Evolutionary conservation across 92 coral and sea anemone genomes (phyloP), one percentile per base, ranked within the genome.

Genomic region (Epizoanthus illoricatus): DNA sequence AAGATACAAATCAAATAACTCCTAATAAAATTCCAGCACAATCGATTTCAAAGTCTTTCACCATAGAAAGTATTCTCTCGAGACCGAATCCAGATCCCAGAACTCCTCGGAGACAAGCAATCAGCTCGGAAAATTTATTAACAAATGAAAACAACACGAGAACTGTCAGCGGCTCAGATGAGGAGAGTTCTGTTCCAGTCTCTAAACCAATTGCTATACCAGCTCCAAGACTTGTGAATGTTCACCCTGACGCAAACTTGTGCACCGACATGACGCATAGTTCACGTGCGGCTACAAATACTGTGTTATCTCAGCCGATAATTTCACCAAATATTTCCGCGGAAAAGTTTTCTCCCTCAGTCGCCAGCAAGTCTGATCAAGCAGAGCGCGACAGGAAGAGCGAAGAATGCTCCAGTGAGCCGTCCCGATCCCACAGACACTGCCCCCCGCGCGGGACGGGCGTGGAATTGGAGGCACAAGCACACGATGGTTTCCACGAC

Each of bases 31-130:
- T 54, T 10, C 82, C 71, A 20, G 11, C 42, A 39, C 16, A 15
- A 2, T 64, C 82, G 23, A 20, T 39, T 47, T 49, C 84, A 23
- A 81, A 84, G 57, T 85, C 92, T 15, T 93, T 93, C 40, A 88
- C 87, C 58, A 93, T 93, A 21, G 97, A 93, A 68, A 93, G 94
- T 75, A 93, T 93, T 73, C 85, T 93, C 56, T 70, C 94, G 47
- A 81, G 97, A 43, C 88, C 87, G 62, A 90, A 92, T 49, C 94
- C 92, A 70, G 17, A 23, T 65, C 70, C 70, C 5, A 39, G 21
- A 39, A 68, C 49, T 68, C 71, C 70, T 13, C 33, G 40, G 21
- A 43, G 47, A 70, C 13, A 78, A 45, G 33, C 20, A 40, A 63
- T 62, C 41, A 62, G 61, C 60, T 63, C 70, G 10, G 60, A 63